Evolutionary conservation across 2,797 vertebrate genomes (phyloP), one percentile per base, ranked within the genome.

Genomic region (Myotis findleyi): DNA sequence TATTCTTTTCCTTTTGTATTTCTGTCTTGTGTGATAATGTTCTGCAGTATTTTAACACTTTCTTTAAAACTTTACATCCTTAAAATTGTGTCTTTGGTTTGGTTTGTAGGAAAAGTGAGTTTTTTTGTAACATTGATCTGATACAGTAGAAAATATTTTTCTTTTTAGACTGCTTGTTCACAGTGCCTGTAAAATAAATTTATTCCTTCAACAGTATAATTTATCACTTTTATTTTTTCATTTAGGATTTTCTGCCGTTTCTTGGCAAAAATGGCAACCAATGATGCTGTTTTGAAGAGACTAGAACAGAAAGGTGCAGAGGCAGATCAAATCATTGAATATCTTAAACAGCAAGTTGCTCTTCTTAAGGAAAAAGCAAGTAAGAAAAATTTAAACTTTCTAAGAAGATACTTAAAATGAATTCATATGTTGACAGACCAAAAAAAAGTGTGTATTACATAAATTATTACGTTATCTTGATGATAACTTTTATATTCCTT

Each of bases 281-380:
- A 98, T 97, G 99, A 99, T 87, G 98, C 98, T 89, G 97, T 99
- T 93, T 97, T 99, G 97, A 98, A 98, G 98, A 99, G 99, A 96
- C 98, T 99, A 98, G 99, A 99, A 96, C 99, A 99, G 98, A 99
- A 99, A 95, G 99, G 99, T 4, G 98, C 99, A 2, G 99, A 99
- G 97, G 99, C 99, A 0, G 99, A 99, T 98, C 99, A 99, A 98
- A 98, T 99, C 97, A 99, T 99, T 89, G 99, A 99, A 93, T 99
- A 99, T 98, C 99, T 99, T 93, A 99, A 99, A 97, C 99, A 99
- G 91, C 99, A 99, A 98, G 98, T 99, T 97, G 99, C 99, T 97
- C 98, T 99, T 96, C 99, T 99, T 27, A 99, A 99, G 97, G 99
- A 99, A 95, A 99, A 99, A 99, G 99, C 99, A 96, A 98, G 99